Conservation (phyloP, 2,797 vertebrate species). For the Epinephelus coioides region DNA sequence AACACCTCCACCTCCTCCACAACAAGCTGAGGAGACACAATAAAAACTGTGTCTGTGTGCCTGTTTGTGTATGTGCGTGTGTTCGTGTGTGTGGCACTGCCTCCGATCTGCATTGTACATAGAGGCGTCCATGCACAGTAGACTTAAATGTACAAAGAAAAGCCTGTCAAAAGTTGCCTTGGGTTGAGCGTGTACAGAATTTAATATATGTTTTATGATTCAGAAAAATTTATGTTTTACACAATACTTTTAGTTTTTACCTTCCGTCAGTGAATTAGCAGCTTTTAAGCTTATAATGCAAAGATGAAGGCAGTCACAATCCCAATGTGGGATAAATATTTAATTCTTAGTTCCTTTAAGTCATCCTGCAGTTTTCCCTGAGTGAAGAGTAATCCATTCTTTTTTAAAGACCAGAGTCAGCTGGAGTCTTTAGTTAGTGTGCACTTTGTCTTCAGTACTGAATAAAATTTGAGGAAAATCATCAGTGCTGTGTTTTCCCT, state of each 20-base stretch:
- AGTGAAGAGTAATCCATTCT: not conserved
- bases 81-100: conserved; percentile 21
- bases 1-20: conserved; percentile 57
- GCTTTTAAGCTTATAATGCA: conserved; percentile 23
- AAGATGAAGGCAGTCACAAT: not conserved
- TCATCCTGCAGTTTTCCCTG: not conserved
- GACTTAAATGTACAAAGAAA: conserved; percentile 24
- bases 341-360: not conserved
- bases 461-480: conserved; percentile 7
- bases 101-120: conserved; percentile 18
- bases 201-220: conserved; percentile 30
- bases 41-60: conserved; percentile 56
- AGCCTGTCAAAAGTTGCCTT: conserved; percentile 48
- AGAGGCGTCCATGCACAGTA: conserved; percentile 14
- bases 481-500: not conserved
- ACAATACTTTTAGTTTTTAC: conserved; percentile 23
- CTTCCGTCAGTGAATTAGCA: not conserved
- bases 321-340: not conserved
- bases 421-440: not conserved
- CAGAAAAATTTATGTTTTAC: not conserved
- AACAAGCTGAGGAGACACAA: conserved; percentile 72
- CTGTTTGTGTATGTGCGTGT: conserved; percentile 18
- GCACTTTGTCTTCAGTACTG: not conserved
- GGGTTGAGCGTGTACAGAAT: conserved; percentile 37
- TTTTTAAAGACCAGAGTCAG: conserved; percentile 14